Conservation (phyloP, 2,113 vertebrate species). For the Callaeas wilsoni region DNA sequence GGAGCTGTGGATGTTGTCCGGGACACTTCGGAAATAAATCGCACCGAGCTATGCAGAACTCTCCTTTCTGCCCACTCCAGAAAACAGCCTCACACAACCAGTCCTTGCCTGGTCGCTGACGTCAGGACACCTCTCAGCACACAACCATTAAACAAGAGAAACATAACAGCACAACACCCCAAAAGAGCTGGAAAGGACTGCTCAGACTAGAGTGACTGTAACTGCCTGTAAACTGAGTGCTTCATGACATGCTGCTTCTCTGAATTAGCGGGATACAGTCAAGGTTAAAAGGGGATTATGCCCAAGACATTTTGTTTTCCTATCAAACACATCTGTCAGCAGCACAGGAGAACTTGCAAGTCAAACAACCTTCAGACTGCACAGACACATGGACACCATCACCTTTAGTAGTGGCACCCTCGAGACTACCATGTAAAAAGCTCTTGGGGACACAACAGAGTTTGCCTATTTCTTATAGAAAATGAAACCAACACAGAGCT, state of each 20-base stretch:
- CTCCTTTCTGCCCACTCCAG: neutral
- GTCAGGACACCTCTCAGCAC: neutral
- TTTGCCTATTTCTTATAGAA: neutral
- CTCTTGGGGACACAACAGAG: neutral
- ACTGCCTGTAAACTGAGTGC: neutral
- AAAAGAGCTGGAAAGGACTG: neutral
- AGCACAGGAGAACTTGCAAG: neutral
- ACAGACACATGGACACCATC: neutral
- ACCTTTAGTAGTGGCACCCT: neutral
- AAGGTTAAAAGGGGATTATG: neutral
- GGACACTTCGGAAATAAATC: neutral
- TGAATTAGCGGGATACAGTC: neutral
- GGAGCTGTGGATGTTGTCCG: neutral
- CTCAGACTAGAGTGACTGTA: neutral
- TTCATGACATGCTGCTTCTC: neutral
- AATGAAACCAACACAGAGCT: neutral
- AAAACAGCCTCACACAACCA: constrained; percentile 23
- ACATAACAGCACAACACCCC: neutral
- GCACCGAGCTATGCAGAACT: neutral
- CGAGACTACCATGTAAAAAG: neutral
- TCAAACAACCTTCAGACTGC: neutral
- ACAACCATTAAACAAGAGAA: neutral
- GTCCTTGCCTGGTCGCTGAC: neutral
- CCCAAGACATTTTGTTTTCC: neutral
- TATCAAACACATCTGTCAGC: neutral